Conservation (phyloP, 2,797 vertebrate genomes). For the Coreius guichenoti region DNA sequence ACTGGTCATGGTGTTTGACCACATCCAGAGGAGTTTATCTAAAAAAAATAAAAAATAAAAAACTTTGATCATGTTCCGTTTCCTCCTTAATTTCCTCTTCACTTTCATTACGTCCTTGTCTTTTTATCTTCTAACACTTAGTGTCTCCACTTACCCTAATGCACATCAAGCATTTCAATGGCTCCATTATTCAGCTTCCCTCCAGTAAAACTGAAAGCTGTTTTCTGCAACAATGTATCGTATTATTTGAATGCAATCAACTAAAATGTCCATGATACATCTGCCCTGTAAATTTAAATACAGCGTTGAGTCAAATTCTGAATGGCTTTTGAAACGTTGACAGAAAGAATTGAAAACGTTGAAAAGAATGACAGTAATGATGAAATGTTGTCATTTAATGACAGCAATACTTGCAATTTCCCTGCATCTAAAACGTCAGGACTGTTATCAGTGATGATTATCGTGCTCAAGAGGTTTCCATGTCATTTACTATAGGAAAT, state of each 20-base stretch:
- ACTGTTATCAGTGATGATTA: constrained; percentile 14
- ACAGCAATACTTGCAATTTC: neutral
- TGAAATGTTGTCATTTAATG: neutral
- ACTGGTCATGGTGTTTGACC: constrained; percentile 10
- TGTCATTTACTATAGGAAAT: constrained; percentile 45
- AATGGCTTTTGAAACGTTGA: neutral
- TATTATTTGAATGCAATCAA: constrained; percentile 11
- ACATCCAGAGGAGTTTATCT: constrained; percentile 8
- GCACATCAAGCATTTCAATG: neutral
- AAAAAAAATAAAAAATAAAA: neutral
- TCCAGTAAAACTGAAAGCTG: constrained; percentile 2
- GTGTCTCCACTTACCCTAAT: neutral
- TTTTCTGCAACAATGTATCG: neutral
- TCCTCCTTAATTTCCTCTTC: constrained; percentile 9
- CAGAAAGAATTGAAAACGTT: too few relatives aligned
- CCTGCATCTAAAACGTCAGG: neutral
- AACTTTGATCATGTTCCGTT: constrained; percentile 14
- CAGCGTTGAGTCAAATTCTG: neutral
- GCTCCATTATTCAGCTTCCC: constrained; percentile 7
- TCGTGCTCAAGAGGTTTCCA: constrained; percentile 23
- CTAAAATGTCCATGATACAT: neutral
- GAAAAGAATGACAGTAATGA: neutral
- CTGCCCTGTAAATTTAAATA: neutral
- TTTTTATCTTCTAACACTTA: constrained; percentile 4
- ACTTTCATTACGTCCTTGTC: neutral